These are phyloP conservation scores for Bos indicus DNA, from an alignment of 2,113 vertebrate species.

Conservation along the genomic window DNA sequence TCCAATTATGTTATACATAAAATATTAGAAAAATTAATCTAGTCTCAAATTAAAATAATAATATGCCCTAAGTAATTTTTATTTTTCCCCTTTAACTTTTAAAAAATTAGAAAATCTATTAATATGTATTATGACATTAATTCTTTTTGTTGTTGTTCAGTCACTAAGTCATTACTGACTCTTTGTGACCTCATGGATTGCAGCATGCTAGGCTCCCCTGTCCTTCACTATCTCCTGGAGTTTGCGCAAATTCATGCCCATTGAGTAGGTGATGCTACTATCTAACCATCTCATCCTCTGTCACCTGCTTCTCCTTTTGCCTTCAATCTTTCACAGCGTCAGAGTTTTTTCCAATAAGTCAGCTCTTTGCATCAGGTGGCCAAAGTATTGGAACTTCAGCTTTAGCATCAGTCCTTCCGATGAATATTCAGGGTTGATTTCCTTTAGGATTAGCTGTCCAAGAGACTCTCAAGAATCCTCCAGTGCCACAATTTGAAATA, in stretches of 20 bases:
- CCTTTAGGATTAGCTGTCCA: not conserved
- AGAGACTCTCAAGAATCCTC: not conserved
- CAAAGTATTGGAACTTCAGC: not conserved
- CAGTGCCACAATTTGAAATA: not conserved
- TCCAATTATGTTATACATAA: not conserved
- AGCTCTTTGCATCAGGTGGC: not conserved
- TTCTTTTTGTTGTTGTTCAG: not conserved
- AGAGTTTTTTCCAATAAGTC: not conserved
- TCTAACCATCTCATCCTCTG: not conserved
- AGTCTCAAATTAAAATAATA: constrained; percentile 1
- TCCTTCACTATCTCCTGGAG: not conserved
- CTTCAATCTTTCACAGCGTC: not conserved
- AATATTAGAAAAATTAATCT: not conserved
- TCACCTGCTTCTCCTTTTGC: not conserved
- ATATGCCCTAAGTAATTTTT: not conserved
- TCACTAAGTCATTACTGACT: not conserved
- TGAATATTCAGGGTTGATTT: not conserved
- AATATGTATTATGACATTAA: not conserved
- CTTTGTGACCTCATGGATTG: not conserved
- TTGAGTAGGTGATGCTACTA: not conserved
- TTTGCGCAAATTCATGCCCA: not conserved
- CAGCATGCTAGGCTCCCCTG: not conserved
- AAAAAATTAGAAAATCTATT: not conserved
- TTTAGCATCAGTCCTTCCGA: not conserved
- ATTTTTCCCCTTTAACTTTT: not conserved